Evolutionary conservation across 2,888 invertebrate species (phyloP).

Genomic region (Nemotelus nigrinus): DNA sequence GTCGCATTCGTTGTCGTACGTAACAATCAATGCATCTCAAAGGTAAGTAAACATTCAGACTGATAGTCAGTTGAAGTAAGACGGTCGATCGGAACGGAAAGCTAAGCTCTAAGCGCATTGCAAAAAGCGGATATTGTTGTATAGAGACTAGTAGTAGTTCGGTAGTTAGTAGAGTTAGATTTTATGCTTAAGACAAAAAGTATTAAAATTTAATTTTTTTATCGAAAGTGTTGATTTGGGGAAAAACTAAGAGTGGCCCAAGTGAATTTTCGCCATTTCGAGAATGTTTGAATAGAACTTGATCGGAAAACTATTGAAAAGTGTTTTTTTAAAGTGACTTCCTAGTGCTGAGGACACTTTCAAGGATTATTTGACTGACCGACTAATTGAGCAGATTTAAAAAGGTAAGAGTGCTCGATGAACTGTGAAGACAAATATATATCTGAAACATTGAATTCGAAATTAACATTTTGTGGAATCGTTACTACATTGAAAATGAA

Average conservation of each 20-base stretch:
- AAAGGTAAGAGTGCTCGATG: neutral
- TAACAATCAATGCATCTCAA: constrained; percentile 39
- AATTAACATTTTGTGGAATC: no score
- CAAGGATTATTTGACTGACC: neutral
- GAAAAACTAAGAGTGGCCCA: no score
- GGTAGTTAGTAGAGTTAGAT: neutral
- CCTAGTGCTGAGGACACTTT: neutral
- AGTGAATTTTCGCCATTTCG: neutral
- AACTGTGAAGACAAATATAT: neutral
- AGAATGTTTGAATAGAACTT: neutral
- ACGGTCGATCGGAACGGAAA: constrained; percentile 37
- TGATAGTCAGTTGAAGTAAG: constrained; percentile 41
- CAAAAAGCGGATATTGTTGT: neutral
- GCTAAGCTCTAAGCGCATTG: constrained; percentile 5
- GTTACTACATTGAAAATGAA: no score
- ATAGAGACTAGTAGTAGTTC: neutral
- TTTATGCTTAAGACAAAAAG: neutral
- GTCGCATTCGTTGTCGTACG: neutral
- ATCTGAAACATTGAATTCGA: no score
- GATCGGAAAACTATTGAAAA: no score
- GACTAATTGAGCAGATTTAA: neutral
- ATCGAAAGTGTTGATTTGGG: no score
- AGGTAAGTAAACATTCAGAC: constrained; percentile 39
- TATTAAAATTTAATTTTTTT: neutral
- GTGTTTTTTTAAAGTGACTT: neutral